These are phyloP conservation scores for Notiomystis cincta DNA, from an alignment of 2,113 vertebrate species.

Conservation along the genomic window DNA sequence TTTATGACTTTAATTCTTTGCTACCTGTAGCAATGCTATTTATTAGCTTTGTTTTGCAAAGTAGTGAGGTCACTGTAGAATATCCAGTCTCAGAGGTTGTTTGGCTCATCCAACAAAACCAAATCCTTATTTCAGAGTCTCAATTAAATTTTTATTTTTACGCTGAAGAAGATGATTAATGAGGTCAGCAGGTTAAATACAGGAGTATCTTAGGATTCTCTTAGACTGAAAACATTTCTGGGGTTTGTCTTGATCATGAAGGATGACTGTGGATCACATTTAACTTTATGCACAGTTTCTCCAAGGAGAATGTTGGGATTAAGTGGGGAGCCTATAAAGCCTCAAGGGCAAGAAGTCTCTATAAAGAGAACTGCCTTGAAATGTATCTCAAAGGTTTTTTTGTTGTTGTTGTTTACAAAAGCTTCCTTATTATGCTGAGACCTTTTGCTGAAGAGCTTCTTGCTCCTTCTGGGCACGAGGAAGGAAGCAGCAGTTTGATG, in stretches of 20 bases:
- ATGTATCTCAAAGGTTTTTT: background rate
- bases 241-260: background rate
- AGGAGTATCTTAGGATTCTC: background rate
- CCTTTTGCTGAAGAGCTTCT: background rate
- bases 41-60: background rate
- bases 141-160: background rate
- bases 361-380: background rate
- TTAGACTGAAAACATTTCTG: background rate
- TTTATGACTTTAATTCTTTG: background rate
- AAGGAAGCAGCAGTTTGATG: background rate
- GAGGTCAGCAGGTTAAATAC: background rate
- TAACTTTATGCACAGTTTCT: background rate
- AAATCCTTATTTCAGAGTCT: background rate
- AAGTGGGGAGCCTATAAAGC: background rate
- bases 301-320: background rate
- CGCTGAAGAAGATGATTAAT: background rate
- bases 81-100: background rate
- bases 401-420: background rate
- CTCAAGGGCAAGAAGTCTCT: background rate
- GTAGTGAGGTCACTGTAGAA: background rate
- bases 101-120: background rate
- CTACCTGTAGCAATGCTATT: background rate
- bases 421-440: background rate
- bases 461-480: background rate
- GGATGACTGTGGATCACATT: background rate